phyloP scores from a whole-genome alignment of 2,888 invertebrate genomes.

The Stenodera caucasica region DNA sequence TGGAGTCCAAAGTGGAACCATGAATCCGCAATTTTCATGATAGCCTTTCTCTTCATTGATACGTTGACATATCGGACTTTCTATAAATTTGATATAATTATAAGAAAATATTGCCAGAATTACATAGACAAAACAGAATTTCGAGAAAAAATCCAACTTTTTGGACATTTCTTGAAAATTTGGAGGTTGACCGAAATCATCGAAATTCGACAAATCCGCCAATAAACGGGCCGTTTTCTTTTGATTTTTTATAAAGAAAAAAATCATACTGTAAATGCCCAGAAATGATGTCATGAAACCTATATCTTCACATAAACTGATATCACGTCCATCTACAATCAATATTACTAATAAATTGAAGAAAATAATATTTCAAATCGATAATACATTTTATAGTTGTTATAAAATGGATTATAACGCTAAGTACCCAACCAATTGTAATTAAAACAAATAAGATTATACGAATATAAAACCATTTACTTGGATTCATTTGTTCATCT shows the following conservation, averaged over 20 bases:
- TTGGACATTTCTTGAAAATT: constrained; percentile 8
- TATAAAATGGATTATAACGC: constrained; percentile 13
- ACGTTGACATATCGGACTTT: constrained; percentile 1
- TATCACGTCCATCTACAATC: constrained; percentile 10
- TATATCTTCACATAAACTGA: constrained; percentile 9
- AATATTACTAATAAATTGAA: not conserved
- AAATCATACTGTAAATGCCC: constrained; percentile 11
- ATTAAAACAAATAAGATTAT: constrained; percentile 6
- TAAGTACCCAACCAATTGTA: constrained; percentile 1
- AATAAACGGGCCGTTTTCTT: constrained; percentile 11
- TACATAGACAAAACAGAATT: constrained; percentile 2
- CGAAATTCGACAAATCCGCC: constrained; percentile 14
- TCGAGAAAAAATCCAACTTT: constrained; percentile 1
- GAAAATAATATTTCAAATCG: not conserved
- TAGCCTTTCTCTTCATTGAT: constrained; percentile 1
- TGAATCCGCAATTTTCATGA: constrained; percentile 15
- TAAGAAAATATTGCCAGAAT: not conserved
- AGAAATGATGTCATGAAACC: constrained; percentile 7
- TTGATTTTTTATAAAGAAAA: constrained; percentile 12
- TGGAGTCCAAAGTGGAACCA: constrained; percentile 14
- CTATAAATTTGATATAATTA: constrained; percentile 3
- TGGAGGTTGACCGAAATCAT: constrained; percentile 16
- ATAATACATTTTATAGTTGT: constrained; percentile 10
- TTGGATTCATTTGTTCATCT: constrained; percentile 14
- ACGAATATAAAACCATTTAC: constrained; percentile 16